Evolutionary conservation across 2,113 vertebrate species (phyloP), one percentile per base, ranked within the genome.

Genomic region (Motacilla alba): DNA sequence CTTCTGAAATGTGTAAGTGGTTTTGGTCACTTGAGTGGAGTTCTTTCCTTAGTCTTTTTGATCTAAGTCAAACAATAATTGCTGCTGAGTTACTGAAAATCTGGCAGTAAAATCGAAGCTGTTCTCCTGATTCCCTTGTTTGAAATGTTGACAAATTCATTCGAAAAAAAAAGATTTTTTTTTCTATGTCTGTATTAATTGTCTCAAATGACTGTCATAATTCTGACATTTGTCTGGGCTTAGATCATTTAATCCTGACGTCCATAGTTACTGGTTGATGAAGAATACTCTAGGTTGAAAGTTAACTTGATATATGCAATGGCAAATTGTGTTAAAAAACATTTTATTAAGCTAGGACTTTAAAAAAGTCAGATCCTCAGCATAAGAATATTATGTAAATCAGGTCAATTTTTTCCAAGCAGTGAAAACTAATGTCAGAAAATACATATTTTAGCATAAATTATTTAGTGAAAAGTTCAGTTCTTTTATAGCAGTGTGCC

Each of bases 401-500:
- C 31, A 96, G 95, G 92, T 90, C 79, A 97, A 80, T 97, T 98
- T 94, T 97, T 98, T 97, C 95, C 91, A 97, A 97, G 97, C 92
- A 95, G 77, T 95, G 94, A 98, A 98, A 97, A 97, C 47, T 98
- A 98, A 98, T 98, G 98, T 98, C 98, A 98, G 91, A 97, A 98
- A 98, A 97, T 98, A 96, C 98, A 98, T 98, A 98, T 98, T 98
- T 98, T 98, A 98, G 96, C 98, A 98, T 98, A 98, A 81, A 98
- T 98, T 98, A 98, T 95, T 97, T 96, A 94, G 95, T 97, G 93
- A 97, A 98, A 98, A 98, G 97, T 98, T 98, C 98, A 98, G 64
- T 97, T 97, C 97, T 93, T 97, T 97, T 98, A 95, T 91, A 95
- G 87, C 78, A 90, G 47, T 91, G 88, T 84, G 84, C 95, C 96